phyloP scores from a whole-genome alignment of 1,140 invertebrate genomes.

The Pachypeltis micranthus region DNA sequence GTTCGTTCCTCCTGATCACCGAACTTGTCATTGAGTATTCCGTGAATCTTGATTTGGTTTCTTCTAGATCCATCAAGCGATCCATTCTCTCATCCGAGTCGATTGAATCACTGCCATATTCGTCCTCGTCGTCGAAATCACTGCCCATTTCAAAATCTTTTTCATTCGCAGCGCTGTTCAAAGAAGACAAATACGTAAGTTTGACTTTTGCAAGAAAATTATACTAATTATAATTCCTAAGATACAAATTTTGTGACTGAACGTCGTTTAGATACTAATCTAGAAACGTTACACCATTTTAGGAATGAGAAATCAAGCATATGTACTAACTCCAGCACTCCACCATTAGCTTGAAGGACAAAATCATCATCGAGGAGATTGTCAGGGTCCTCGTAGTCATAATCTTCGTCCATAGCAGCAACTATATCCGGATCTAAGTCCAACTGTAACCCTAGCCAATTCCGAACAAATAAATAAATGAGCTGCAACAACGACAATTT shows the following conservation, averaged over 20 bases:
- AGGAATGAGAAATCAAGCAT: no score
- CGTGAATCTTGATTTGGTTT: slow-evolving; percentile 80
- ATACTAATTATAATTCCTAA: no score
- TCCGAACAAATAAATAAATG: slow-evolving; percentile 2
- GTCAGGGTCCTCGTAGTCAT: slow-evolving; percentile 68
- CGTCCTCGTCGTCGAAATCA: slow-evolving; percentile 26
- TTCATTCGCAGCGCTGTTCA: no score
- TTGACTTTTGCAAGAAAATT: no score
- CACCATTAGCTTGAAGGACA: slow-evolving; percentile 61
- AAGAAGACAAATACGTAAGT: no score
- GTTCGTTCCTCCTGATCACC: slow-evolving; percentile 74
- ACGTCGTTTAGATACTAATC: no score
- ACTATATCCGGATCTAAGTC: slow-evolving; percentile 89
- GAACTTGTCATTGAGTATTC: slow-evolving; percentile 91
- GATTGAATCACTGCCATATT: slow-evolving; percentile 22
- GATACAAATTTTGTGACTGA: no score
- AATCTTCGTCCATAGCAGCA: slow-evolving; percentile 86
- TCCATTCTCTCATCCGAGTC: slow-evolving; percentile 29
- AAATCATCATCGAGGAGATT: slow-evolving; percentile 87
- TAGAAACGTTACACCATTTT: no score
- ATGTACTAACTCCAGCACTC: slow-evolving; percentile 24
- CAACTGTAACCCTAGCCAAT: slow-evolving; percentile 50
- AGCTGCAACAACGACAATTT: no score
- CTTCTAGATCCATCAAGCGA: slow-evolving; percentile 35
- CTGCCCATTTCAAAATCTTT: no score